phyloP scores from a whole-genome alignment of 2,113 vertebrate species.

The Nymphicus hollandicus region DNA sequence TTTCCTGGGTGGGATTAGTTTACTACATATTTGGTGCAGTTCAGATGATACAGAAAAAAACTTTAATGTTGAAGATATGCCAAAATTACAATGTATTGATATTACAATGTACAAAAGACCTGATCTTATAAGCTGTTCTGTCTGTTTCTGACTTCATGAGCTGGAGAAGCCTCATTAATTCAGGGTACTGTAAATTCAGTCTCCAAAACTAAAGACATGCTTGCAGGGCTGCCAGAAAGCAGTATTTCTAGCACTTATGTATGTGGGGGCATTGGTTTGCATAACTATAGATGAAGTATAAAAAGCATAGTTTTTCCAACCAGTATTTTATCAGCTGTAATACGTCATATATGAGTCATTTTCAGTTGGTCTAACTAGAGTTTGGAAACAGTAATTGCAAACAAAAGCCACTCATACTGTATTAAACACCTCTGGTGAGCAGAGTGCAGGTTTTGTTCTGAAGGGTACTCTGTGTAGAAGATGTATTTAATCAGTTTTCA shows the following conservation, averaged over 20 bases:
- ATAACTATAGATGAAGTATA: not conserved
- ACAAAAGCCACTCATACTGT: not conserved
- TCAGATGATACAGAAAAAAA: not conserved
- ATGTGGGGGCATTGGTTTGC: not conserved
- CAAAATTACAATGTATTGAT: not conserved
- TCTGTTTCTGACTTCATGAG: not conserved
- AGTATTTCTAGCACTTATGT: not conserved
- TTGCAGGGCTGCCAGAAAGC: not conserved
- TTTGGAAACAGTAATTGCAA: not conserved
- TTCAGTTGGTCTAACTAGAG: not conserved
- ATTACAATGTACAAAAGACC: not conserved
- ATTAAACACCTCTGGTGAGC: not conserved
- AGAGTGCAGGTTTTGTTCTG: not conserved
- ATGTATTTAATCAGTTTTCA: conserved; percentile 13
- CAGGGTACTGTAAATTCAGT: not conserved
- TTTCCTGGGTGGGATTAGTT: not conserved
- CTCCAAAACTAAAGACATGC: not conserved
- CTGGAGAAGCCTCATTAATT: not conserved
- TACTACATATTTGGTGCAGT: not conserved
- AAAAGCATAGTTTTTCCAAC: not conserved
- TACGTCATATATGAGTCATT: not conserved
- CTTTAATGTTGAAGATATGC: not conserved
- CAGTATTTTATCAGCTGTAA: not conserved
- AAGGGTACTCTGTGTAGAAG: not conserved
- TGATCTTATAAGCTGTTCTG: not conserved